Percentiles rank a stretch among this genome's conserved stretches.
These are phyloP conservation scores for Plectropomus leopardus DNA, from an alignment of 2,113 vertebrate species.

Conservation along the genomic window DNA sequence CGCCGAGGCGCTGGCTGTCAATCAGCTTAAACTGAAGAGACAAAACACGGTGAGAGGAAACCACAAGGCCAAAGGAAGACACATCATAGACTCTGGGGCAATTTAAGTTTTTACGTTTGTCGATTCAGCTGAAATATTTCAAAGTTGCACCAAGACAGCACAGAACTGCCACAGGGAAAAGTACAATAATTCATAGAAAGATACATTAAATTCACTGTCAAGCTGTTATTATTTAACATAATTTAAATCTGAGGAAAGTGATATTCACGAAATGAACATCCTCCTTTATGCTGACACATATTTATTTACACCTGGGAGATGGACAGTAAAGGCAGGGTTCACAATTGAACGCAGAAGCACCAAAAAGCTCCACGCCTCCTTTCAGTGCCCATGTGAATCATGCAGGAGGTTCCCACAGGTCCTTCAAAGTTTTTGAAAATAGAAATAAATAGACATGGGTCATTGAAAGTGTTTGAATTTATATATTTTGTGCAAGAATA, in stretches of 20 bases:
- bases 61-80: background rate
- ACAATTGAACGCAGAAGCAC: no score
- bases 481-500: no score
- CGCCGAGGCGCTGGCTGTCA: constrained; percentile 89
- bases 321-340: background rate
- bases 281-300: background rate
- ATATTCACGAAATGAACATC: background rate
- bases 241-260: background rate
- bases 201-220: background rate
- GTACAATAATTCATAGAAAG: background rate
- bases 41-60: constrained; percentile 88
- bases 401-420: no score
- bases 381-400: no score
- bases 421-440: no score
- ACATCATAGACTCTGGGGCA: no score
- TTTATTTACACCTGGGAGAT: background rate
- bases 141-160: background rate
- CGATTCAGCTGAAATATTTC: background rate
- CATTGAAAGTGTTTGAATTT: no score
- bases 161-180: background rate
- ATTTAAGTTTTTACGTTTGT: background rate
- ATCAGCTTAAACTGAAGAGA: constrained; percentile 88
- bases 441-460: no score
- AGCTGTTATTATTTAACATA: background rate
- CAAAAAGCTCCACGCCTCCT: background rate